Base-by-base conservation (phyloP, 2,888 invertebrate species). In the Protonemura montana region DNA sequence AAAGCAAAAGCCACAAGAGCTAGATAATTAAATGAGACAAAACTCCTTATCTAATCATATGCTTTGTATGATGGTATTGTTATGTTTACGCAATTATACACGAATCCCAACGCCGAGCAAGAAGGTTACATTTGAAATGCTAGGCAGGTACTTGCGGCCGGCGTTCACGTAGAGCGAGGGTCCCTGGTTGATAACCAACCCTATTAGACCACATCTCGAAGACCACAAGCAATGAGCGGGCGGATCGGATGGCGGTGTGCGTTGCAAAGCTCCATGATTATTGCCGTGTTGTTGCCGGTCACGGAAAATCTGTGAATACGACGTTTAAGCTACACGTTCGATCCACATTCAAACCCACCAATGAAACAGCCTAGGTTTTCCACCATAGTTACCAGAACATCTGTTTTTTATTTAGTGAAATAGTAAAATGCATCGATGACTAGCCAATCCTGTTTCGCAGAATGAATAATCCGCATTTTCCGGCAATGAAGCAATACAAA, bases 111-210 rank as follows among this genome's bases (percentile, higher is more conserved):
- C 13, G 59, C 59, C 59, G 59, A 59, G 59, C 59, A 59, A 59
- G 59, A 13, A 21, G 59, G 59, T 59, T 59, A 21, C 59, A 21
- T 59, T 59, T 59, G 59, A 13, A 59, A 59, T 59, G 59, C 59
- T 10, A 78, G 28, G n/a, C 78, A 27, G 78, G 78, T 78, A 78
- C 27, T 78, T 78, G 78, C n/a, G 78, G 78, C 28, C 2, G n/a
- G 78, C 10, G 27, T 27, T 26, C 78, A 78, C 78, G 78, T 13
- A 78, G n/a, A 13, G 21, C 28, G 10, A 27, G 78, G 78, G 78
- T 78, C 26, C 78, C 28, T 26, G 78, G 78, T 78, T 78, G 27
- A 78, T 78, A 78, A 78, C 78, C 78, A 78, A 78, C 78, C 78
- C 78, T 26, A 25, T 25, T 78, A 78, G 27, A 28, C 28, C 78